phyloP scores from a whole-genome alignment of 1,140 invertebrate species.

The Papilio glaucus region DNA sequence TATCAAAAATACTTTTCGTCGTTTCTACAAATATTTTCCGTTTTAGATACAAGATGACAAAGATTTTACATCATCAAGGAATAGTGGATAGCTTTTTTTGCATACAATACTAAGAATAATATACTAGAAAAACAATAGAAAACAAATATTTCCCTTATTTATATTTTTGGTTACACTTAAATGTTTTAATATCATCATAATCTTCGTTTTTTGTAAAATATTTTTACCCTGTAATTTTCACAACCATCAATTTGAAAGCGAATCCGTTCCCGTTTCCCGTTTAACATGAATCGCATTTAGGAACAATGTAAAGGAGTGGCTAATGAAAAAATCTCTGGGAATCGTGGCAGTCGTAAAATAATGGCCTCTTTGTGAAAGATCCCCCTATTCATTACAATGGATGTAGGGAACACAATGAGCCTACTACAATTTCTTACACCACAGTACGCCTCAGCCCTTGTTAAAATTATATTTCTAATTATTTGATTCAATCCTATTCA shows the following conservation, averaged over 20 bases:
- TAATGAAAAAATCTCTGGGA: constrained; percentile 44
- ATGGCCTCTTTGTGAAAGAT: constrained; percentile 49
- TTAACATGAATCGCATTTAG: constrained; percentile 36
- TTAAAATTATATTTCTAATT: constrained; percentile 38
- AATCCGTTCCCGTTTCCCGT: constrained; percentile 17
- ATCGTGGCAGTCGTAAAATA: constrained; percentile 49
- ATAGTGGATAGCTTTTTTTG: too few relatives aligned
- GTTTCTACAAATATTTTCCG: too few relatives aligned
- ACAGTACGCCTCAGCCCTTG: constrained; percentile 11
- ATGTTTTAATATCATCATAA: too few relatives aligned
- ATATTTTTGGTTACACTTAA: too few relatives aligned
- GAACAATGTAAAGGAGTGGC: constrained; percentile 47
- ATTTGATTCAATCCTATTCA: constrained; percentile 32
- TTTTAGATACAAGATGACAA: too few relatives aligned
- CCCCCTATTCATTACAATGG: constrained; percentile 52
- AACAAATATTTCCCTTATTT: background rate
- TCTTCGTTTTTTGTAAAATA: background rate
- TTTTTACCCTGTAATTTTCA: background rate
- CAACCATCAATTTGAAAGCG: background rate
- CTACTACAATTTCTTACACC: constrained; percentile 47
- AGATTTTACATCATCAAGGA: too few relatives aligned
- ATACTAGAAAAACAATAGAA: too few relatives aligned
- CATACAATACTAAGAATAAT: too few relatives aligned
- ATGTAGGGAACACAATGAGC: constrained; percentile 50
- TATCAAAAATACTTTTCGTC: too few relatives aligned